phyloP scores from a whole-genome alignment of 2,888 invertebrate genomes.

The Osmoderma eremita region DNA sequence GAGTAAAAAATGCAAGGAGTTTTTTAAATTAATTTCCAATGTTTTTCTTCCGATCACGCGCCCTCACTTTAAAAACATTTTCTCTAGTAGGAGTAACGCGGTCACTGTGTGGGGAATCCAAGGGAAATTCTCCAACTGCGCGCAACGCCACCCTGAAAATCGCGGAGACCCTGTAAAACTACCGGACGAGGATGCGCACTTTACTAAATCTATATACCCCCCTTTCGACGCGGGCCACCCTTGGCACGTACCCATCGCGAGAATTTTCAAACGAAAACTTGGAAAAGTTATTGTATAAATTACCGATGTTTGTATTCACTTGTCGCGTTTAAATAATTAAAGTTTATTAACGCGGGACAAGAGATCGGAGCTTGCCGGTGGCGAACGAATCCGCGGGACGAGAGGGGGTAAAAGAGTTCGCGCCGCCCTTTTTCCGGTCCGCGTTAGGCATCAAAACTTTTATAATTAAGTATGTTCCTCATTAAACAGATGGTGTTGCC shows the following conservation, averaged over 20 bases:
- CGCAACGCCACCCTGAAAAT: conserved; percentile 52
- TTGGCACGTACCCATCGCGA: conserved; percentile 22
- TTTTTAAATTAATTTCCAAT: neutral
- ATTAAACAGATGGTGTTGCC: conserved; percentile 17
- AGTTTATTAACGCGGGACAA: conserved; percentile 14
- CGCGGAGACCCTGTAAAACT: conserved; percentile 51
- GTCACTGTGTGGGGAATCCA: conserved; percentile 48
- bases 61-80: conserved; percentile 49
- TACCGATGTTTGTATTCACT: conserved; percentile 40
- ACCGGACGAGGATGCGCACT: conserved; percentile 49
- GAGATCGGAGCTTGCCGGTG: neutral
- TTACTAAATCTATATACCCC: conserved; percentile 51
- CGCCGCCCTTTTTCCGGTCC: neutral
- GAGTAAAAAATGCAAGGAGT: neutral
- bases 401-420: neutral
- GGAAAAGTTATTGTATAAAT: conserved; percentile 42
- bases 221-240: conserved; percentile 39
- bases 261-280: conserved; percentile 33
- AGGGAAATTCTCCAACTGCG: conserved; percentile 50
- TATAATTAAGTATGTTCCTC: conserved; percentile 13
- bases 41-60: conserved; percentile 19
- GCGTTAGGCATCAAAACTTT: conserved; percentile 9
- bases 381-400: neutral
- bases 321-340: conserved; percentile 37
- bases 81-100: conserved; percentile 43